These are phyloP conservation scores for Cordylochernes scorpioides DNA, from an alignment of 2,888 invertebrate species.

Conservation along the genomic window DNA sequence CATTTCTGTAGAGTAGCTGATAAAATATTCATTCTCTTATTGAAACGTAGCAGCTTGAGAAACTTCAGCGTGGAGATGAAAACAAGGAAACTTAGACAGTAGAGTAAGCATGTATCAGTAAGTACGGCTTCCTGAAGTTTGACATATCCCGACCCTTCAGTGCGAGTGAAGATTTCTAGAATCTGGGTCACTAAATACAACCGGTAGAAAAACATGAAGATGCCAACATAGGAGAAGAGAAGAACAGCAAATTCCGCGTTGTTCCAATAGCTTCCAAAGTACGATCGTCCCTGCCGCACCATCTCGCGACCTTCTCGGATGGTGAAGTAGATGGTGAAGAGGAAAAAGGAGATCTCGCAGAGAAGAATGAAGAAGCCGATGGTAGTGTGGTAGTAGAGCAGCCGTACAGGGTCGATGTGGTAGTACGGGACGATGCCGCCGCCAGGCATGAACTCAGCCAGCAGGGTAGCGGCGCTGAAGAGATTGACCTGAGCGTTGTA, in stretches of 20 bases:
- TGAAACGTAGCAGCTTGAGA: slow-evolving; percentile 25
- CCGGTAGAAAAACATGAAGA: slow-evolving; percentile 22
- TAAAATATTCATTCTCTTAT: slow-evolving; percentile 25
- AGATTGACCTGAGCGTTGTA: slow-evolving; percentile 22
- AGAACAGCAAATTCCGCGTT: slow-evolving; percentile 22
- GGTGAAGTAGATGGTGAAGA: slow-evolving; percentile 23
- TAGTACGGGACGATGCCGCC: slow-evolving; percentile 14
- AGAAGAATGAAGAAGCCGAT: slow-evolving; percentile 22
- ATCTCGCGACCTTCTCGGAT: slow-evolving; percentile 18
- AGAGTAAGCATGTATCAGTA: slow-evolving; percentile 24
- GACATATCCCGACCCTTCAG: slow-evolving; percentile 18
- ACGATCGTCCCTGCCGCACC: slow-evolving; percentile 17
- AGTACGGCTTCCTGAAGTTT: slow-evolving; percentile 23
- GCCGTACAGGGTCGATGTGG: slow-evolving; percentile 14
- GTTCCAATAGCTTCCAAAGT: slow-evolving; percentile 25
- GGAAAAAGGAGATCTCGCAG: slow-evolving; percentile 22
- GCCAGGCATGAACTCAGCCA: slow-evolving; percentile 15
- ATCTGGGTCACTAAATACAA: slow-evolving; percentile 18
- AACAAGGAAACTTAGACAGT: slow-evolving; percentile 23
- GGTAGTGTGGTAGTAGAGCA: slow-evolving; percentile 22
- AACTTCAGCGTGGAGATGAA: slow-evolving; percentile 27
- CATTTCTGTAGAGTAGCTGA: slow-evolving; percentile 23
- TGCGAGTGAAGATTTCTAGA: slow-evolving; percentile 20
- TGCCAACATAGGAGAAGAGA: slow-evolving; percentile 20
- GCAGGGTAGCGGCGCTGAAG: slow-evolving; percentile 15